Percentiles rank a stretch among this genome's conserved stretches.
Conservation (phyloP, 2,797 vertebrate genomes). For the Lates japonicus region DNA sequence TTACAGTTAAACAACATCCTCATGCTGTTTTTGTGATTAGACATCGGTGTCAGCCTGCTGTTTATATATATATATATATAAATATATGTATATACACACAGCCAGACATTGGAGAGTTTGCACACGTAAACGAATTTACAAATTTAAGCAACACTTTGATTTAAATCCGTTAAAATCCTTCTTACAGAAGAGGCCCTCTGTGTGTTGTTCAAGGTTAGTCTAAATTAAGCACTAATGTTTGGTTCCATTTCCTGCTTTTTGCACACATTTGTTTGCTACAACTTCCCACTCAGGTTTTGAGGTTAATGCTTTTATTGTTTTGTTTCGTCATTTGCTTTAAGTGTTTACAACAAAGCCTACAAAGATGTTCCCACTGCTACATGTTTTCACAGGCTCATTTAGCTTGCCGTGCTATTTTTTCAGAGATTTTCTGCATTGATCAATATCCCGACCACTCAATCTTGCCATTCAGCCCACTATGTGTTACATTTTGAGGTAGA, state of each 20-base stretch:
- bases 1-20: not conserved
- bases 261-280: conserved; percentile 71
- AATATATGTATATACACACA: not conserved
- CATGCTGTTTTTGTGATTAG: not conserved
- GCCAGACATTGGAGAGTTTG: not conserved
- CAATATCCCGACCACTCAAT: conserved; percentile 54
- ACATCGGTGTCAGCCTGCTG: not conserved
- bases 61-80: no score
- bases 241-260: conserved; percentile 76
- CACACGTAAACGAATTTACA: not conserved
- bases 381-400: not conserved
- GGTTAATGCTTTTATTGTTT: conserved; percentile 60
- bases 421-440: conserved; percentile 67
- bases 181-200: not conserved
- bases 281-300: conserved; percentile 71
- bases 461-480: conserved; percentile 54
- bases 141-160: not conserved
- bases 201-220: conserved; percentile 43
- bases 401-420: not conserved
- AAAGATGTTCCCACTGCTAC: not conserved
- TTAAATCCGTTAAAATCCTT: conserved; percentile 3
- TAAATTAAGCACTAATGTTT: conserved; percentile 68
- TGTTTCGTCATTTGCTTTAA: conserved; percentile 26
- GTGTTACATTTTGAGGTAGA: conserved; percentile 24
- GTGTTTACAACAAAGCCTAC: conserved; percentile 4